Base-by-base conservation (phyloP, 2,888 invertebrate species). In the Gandaritis pyraliata region DNA sequence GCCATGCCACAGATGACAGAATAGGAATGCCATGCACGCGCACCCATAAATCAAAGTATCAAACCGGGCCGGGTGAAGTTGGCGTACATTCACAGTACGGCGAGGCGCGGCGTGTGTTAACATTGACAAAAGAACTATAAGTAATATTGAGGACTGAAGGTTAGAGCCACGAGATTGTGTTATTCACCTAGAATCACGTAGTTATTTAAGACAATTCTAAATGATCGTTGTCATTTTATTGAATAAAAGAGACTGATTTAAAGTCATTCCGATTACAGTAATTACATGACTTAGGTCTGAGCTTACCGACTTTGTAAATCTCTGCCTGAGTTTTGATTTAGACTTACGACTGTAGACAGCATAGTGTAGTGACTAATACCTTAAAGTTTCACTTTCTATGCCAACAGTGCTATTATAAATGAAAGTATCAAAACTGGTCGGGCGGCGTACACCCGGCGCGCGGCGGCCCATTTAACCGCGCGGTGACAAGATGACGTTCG, bases 401-500 rank as follows among this genome's bases (percentile, higher is more conserved):
- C 29, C 29, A 29, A 38, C 38, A 12, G 23, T 48, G 15, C 39
- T 33, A 33, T n/a, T 38, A n/a, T 38, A 38, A 38, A 43, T 16
- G 16, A 43, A 33, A 43, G 43, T 43, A 43, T 43, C 43, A 43
- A 43, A 43, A 13, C 48, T 29, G 43, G 53, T 30, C 39, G 45
- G 76, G 69, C 82, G 78, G 71, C 69, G 82, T 86, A 86, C 43
- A 54, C 58, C 43, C 15, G 36, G 50, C 23, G n/a, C 36, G 52
- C 29, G 74, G 85, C 85, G 83, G 85, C 85, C 87, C 89, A 90
- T 90, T 62, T 90, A 59, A 90, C 87, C 87, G 86, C 83, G 87
- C 88, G 88, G 90, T 89, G 90, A 90, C 90, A 88, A 89, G 90
- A 88, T 87, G 90, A 88, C 88, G 88, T 78, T 78, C 74, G 75